Conservation (phyloP, 1,140 invertebrate genomes). For the Drepana arcuata region DNA sequence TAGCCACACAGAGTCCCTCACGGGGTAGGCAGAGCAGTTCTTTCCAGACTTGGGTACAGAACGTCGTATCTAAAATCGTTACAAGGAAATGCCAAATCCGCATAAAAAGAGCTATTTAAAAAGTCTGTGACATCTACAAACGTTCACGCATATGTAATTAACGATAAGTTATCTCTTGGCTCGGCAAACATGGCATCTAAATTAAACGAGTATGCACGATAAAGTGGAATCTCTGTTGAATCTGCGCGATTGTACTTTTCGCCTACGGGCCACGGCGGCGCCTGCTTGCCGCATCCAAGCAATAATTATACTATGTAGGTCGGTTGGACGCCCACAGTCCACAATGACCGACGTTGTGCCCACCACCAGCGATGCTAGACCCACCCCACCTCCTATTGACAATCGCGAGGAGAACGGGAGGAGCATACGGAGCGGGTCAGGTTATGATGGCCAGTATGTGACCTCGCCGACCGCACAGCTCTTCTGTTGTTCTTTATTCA, state of each 20-base stretch:
- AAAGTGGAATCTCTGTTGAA: too few relatives aligned
- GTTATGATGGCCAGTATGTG: conserved; percentile 28
- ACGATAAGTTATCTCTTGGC: too few relatives aligned
- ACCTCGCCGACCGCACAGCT: conserved; percentile 35
- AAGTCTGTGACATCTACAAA: too few relatives aligned
- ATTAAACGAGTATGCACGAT: too few relatives aligned
- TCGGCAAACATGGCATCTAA: too few relatives aligned
- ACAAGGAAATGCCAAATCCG: too few relatives aligned
- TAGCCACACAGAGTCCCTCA: too few relatives aligned
- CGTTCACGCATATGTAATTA: too few relatives aligned
- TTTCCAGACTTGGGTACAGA: too few relatives aligned
- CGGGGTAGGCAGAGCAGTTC: too few relatives aligned
- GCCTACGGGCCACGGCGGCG: conserved; percentile 49
- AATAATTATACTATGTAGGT: conserved; percentile 62
- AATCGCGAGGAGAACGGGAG: conserved; percentile 13
- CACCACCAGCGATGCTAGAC: conserved; percentile 22
- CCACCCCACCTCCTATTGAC: conserved; percentile 21
- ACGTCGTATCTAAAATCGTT: too few relatives aligned
- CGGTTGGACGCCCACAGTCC: conserved; percentile 44
- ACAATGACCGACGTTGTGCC: conserved; percentile 34
- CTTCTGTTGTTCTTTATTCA: conserved; percentile 44
- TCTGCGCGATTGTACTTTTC: conserved; percentile 24
- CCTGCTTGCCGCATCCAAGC: conserved; percentile 50
- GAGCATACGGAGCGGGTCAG: conserved; percentile 18
- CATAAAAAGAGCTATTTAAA: too few relatives aligned